Evolutionary conservation across 2,888 invertebrate genomes (phyloP).

Genomic region (Microplitis deprimator): DNA sequence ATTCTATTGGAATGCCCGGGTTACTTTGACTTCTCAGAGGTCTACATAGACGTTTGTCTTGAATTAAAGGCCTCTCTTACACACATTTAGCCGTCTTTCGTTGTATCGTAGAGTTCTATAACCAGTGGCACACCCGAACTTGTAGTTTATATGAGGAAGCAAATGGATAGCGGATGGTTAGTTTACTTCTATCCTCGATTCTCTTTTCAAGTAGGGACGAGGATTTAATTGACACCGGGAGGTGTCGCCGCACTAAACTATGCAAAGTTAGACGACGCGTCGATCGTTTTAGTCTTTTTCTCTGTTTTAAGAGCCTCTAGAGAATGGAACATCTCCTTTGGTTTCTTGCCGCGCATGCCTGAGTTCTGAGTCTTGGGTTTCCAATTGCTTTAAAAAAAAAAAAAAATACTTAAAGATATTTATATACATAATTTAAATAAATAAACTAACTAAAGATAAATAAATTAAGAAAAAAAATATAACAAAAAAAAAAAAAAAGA

Average conservation of each 20-base stretch:
- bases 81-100: not conserved
- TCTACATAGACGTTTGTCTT: slow-evolving; percentile 36
- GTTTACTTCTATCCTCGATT: slow-evolving; percentile 28
- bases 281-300: slow-evolving; percentile 36
- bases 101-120: slow-evolving; percentile 5
- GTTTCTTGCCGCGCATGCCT: slow-evolving; percentile 21
- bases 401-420: not conserved
- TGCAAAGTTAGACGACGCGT: slow-evolving; percentile 61
- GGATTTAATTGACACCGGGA: slow-evolving; percentile 68
- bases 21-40: slow-evolving; percentile 49
- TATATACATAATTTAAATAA: not conserved
- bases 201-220: slow-evolving; percentile 49
- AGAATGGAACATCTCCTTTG: slow-evolving; percentile 32
- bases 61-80: slow-evolving; percentile 46
- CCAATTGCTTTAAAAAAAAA: not conserved
- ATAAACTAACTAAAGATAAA: not conserved
- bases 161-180: slow-evolving; percentile 21
- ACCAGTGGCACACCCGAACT: slow-evolving; percentile 24
- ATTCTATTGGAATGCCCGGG: slow-evolving; percentile 48
- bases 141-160: slow-evolving; percentile 32
- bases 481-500: slow-evolving; percentile 1
- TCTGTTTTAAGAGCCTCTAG: slow-evolving; percentile 36
- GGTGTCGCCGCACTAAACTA: slow-evolving; percentile 68
- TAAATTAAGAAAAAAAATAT: slow-evolving; percentile 1
- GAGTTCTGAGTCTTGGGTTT: not conserved